phyloP scores from a whole-genome alignment of 2,113 vertebrate species.

The Psilopogon haemacephalus region DNA sequence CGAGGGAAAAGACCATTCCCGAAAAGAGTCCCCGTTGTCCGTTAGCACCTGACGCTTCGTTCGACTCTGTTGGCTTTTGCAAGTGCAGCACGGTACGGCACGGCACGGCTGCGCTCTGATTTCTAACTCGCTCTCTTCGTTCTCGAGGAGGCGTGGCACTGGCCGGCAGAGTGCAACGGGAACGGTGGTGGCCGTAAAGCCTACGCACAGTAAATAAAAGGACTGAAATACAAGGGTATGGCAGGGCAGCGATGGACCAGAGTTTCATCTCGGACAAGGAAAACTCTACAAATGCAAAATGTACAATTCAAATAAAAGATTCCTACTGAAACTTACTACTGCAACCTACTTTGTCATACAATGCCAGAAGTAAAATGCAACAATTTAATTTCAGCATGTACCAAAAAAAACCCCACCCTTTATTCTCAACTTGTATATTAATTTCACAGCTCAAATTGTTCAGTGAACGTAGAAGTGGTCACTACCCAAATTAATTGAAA shows the following conservation, averaged over 20 bases:
- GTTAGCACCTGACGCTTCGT: background rate
- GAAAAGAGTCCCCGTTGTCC: background rate
- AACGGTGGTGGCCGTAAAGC: background rate
- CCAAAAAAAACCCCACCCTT: fast-evolving
- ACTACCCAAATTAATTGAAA: fast-evolving
- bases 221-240: fast-evolving
- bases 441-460: background rate
- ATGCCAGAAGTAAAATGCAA: fast-evolving
- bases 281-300: background rate
- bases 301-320: no score
- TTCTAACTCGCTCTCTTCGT: fast-evolving
- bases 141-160: background rate
- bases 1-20: no score
- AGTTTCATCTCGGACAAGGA: fast-evolving
- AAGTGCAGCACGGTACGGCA: background rate
- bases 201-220: fast-evolving
- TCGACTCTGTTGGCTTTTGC: background rate
- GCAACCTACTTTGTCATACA: fast-evolving
- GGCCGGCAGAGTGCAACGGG: background rate
- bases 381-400: background rate
- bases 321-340: no score
- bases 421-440: fast-evolving
- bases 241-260: fast-evolving
- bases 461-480: fast-evolving
- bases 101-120: background rate